These are phyloP conservation scores for Andricus quercusramuli DNA, from an alignment of 2,888 invertebrate genomes.

Conservation along the genomic window DNA sequence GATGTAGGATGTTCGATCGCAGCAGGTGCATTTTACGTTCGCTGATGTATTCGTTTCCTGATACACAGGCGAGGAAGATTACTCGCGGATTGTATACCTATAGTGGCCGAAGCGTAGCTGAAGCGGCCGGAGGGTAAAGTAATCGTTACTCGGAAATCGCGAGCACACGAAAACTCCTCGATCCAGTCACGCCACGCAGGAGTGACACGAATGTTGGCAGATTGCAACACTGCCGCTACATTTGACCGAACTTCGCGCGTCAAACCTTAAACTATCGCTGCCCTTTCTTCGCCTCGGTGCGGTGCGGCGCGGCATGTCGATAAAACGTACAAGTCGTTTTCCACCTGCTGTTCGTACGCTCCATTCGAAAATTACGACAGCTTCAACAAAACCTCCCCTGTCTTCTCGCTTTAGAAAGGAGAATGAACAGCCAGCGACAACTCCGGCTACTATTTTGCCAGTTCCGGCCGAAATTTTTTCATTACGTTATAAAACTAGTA, in stretches of 20 bases:
- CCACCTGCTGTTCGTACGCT: not conserved
- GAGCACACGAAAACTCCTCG: conserved; percentile 38
- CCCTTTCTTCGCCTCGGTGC: not conserved
- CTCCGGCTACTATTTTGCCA: not conserved
- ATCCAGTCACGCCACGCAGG: conserved; percentile 32
- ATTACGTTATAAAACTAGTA: not conserved
- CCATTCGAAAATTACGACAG: not conserved
- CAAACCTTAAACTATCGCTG: not conserved
- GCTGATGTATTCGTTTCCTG: conserved; percentile 9
- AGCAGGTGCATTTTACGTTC: not conserved
- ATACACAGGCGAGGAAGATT: not conserved
- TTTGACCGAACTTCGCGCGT: not conserved
- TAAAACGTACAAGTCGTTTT: conserved; percentile 13
- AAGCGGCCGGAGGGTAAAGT: not conserved
- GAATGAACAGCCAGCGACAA: not conserved
- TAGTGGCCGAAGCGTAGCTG: not conserved
- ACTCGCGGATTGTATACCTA: not conserved
- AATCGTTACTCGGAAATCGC: conserved; percentile 33
- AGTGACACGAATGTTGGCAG: conserved; percentile 31
- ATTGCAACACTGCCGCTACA: not conserved
- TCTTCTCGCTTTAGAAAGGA: not conserved
- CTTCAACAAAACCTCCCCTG: not conserved
- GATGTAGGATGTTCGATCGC: not conserved
- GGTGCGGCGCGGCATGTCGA: not conserved
- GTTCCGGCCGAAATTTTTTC: not conserved